phyloP scores from a whole-genome alignment of 2,797 vertebrate species.

The Astyanax mexicanus region DNA sequence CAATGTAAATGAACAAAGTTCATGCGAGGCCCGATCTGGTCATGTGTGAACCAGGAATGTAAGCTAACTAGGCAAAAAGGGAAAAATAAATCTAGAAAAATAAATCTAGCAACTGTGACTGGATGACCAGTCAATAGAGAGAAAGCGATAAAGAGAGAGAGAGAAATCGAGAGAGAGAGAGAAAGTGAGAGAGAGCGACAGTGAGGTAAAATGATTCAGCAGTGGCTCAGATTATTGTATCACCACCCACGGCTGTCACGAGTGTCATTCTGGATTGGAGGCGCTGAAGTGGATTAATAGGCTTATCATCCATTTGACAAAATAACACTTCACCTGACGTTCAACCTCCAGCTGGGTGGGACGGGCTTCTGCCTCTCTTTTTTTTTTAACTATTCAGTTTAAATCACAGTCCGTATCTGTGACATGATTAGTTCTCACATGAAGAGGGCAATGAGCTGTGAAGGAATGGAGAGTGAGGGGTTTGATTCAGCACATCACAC shows the following conservation, averaged over 20 bases:
- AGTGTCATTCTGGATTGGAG: constrained; percentile 59
- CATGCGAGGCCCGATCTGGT: too few relatives aligned
- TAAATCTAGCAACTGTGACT: too few relatives aligned
- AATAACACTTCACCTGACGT: constrained; percentile 58
- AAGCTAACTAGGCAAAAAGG: too few relatives aligned
- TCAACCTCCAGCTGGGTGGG: constrained; percentile 46
- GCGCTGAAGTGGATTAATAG: constrained; percentile 61
- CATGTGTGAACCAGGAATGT: too few relatives aligned
- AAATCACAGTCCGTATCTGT: constrained; percentile 50
- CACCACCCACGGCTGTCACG: constrained; percentile 49
- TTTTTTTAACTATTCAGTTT: constrained; percentile 20
- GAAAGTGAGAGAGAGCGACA: not conserved
- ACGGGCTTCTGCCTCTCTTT: not conserved
- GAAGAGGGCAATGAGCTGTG: constrained; percentile 47
- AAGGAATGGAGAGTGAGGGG: constrained; percentile 26
- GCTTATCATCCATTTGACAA: constrained; percentile 62
- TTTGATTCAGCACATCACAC: constrained; percentile 27
- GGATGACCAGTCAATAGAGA: not conserved
- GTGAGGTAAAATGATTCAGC: constrained; percentile 40
- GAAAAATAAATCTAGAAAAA: too few relatives aligned
- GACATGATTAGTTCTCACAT: constrained; percentile 51
- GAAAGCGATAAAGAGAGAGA: not conserved
- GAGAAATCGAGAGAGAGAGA: not conserved
- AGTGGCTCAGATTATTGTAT: constrained; percentile 53
- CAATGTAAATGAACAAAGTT: too few relatives aligned